Conservation (phyloP, 2,888 invertebrate species). For the Drosophila mettleri region DNA sequence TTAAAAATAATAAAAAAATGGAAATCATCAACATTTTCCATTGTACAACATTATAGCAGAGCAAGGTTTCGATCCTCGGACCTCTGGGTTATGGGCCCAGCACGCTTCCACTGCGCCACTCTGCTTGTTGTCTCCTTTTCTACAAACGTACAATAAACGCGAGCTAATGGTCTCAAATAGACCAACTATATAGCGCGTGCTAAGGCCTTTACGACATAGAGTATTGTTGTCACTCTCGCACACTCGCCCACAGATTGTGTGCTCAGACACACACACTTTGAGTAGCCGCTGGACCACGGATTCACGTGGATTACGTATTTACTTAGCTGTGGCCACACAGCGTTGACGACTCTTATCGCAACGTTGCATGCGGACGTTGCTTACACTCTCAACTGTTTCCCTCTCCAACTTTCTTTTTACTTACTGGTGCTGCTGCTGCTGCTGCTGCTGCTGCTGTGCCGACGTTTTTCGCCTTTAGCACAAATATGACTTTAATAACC, state of each 20-base stretch:
- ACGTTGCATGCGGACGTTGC: slow-evolving; percentile 56
- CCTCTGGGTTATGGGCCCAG: slow-evolving; percentile 90
- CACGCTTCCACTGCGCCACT: slow-evolving; percentile 93
- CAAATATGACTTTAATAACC: slow-evolving; percentile 79
- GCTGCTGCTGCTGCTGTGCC: slow-evolving; percentile 15
- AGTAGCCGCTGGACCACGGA: slow-evolving; percentile 20
- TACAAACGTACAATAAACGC: slow-evolving; percentile 16
- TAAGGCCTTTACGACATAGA: neutral
- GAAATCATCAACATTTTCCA: neutral
- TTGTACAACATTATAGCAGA: slow-evolving; percentile 79
- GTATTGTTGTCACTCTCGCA: neutral
- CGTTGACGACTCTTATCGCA: slow-evolving; percentile 65
- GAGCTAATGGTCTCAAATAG: neutral
- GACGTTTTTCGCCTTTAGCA: slow-evolving; percentile 61
- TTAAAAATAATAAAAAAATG: slow-evolving; percentile 13
- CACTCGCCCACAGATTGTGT: neutral
- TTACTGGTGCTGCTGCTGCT: neutral
- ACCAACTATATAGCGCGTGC: neutral
- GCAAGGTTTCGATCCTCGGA: slow-evolving; percentile 86
- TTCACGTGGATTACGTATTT: slow-evolving; percentile 74
- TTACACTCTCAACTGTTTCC: slow-evolving; percentile 4
- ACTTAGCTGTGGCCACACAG: slow-evolving; percentile 57
- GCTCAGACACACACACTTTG: slow-evolving; percentile 4
- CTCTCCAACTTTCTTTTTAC: neutral
- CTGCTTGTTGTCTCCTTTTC: slow-evolving; percentile 85